Evolutionary conservation across 2,888 invertebrate species (phyloP).

Genomic region (Lepidocyrtoides sp.): DNA sequence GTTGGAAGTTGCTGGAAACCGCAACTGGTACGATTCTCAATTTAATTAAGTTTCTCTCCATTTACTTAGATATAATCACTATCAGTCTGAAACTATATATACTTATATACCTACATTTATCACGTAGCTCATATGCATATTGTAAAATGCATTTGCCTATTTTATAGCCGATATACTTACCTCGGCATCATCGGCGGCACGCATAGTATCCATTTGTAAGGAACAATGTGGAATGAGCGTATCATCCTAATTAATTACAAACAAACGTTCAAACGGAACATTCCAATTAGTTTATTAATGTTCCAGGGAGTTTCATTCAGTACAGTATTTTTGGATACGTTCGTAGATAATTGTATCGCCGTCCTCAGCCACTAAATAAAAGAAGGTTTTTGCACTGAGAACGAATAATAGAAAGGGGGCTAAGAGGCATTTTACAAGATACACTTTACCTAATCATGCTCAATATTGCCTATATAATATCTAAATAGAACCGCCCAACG

Average conservation of each 20-base stretch:
- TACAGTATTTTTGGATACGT: not conserved
- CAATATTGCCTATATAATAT: not conserved
- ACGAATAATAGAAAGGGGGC: no score
- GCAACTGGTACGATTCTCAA: slow-evolving; percentile 17
- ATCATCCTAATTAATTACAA: slow-evolving; percentile 76
- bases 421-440: not conserved
- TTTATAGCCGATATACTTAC: not conserved
- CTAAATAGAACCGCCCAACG: not conserved
- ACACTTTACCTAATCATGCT: not conserved
- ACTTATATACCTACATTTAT: not conserved
- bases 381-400: not conserved
- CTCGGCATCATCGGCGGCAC: not conserved
- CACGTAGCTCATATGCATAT: not conserved
- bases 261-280: slow-evolving; percentile 64
- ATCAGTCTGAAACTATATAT: not conserved
- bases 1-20: not conserved
- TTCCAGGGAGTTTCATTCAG: not conserved
- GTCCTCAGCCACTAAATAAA: not conserved
- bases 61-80: not conserved
- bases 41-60: slow-evolving; percentile 57
- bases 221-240: slow-evolving; percentile 8
- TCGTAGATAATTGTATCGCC: not conserved
- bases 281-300: slow-evolving; percentile 76
- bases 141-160: not conserved
- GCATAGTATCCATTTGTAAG: slow-evolving; percentile 5